Evolutionary conservation across 23 tunicate genomes (phyloP).

Genomic region (Ciona savignyi): DNA sequence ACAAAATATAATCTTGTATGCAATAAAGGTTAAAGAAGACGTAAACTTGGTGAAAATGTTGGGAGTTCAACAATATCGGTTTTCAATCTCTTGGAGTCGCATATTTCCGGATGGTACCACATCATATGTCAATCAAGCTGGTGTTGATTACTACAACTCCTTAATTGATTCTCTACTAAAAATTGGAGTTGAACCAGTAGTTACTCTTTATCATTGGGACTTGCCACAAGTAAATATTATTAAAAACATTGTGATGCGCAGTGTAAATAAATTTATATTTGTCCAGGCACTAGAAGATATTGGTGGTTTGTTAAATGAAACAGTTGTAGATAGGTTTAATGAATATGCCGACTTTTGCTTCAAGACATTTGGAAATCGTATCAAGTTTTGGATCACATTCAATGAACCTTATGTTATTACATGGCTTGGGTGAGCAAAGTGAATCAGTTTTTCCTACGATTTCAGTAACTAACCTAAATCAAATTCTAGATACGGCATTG

Average conservation of each 20-base stretch:
- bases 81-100: slow-evolving; percentile 87
- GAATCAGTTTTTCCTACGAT: no score
- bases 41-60: slow-evolving; percentile 71
- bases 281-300: slow-evolving; percentile 74
- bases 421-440: slow-evolving; percentile 77
- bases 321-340: slow-evolving; percentile 38
- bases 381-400: slow-evolving; percentile 92
- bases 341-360: slow-evolving; percentile 88
- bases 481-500: slow-evolving; percentile 90
- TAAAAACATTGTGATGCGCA: not conserved
- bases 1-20: no score
- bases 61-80: slow-evolving; percentile 81
- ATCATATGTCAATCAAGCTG: slow-evolving; percentile 46
- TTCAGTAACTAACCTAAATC: no score
- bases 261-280: not conserved
- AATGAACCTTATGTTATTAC: slow-evolving; percentile 92
- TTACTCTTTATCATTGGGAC: slow-evolving; percentile 97
- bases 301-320: slow-evolving; percentile 51
- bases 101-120: slow-evolving; percentile 88
- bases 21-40: slow-evolving; percentile 75
- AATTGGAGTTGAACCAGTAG: slow-evolving; percentile 85
- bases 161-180: slow-evolving; percentile 55
- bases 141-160: slow-evolving; percentile 83
- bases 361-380: slow-evolving; percentile 69
- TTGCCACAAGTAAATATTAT: slow-evolving; percentile 97